phyloP scores from a whole-genome alignment of 2,113 vertebrate species.

The Solenodon paradoxus region DNA sequence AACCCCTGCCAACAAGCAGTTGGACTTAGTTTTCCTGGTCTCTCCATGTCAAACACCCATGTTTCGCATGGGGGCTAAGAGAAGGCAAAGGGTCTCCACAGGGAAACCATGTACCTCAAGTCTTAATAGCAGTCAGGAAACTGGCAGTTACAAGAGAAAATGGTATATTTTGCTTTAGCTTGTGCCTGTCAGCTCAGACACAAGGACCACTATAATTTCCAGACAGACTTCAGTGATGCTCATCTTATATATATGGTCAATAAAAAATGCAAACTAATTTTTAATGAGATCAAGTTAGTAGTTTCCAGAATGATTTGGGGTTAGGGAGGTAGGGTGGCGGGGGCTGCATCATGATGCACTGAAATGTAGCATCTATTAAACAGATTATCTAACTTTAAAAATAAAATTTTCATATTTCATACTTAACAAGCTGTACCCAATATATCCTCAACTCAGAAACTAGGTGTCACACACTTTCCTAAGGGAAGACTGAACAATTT shows the following conservation, averaged over 20 bases:
- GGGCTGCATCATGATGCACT: background rate
- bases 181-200: background rate
- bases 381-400: background rate
- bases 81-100: background rate
- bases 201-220: background rate
- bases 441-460: background rate
- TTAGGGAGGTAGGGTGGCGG: too few species aligned
- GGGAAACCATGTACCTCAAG: background rate
- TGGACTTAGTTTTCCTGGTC: background rate
- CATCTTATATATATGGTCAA: background rate
- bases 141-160: background rate
- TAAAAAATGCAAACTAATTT: background rate
- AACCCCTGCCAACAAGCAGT: background rate
- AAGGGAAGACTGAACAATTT: background rate
- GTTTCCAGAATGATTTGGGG: background rate
- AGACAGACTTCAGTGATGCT: background rate
- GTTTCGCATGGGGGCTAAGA: background rate
- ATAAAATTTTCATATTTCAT: too few species aligned
- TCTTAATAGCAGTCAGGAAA: background rate
- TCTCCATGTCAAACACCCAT: background rate
- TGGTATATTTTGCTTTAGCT: background rate
- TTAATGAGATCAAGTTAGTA: slow-evolving; percentile 8
- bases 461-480: background rate
- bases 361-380: background rate
- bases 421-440: background rate